Evolutionary conservation across 2,888 invertebrate species (phyloP), one percentile per base, ranked within the genome.

Genomic region (Monochamus alternatus): DNA sequence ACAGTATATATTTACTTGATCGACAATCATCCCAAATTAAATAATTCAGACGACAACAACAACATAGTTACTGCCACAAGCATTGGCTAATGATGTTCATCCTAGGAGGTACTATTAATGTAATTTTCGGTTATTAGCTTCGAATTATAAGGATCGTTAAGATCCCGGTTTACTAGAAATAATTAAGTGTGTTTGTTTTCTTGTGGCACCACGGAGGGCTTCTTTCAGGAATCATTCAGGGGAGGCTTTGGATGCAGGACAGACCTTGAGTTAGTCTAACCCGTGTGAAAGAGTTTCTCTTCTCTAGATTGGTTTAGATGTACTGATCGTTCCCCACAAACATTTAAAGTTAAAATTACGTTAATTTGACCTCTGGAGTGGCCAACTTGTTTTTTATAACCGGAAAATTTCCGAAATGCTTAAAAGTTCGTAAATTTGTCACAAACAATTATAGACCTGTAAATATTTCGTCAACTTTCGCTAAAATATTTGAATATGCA

Each of bases 91-190:
- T 75, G 78, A 78, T 76, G 74, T 67, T 73, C 72, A 30, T 51
- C 64, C 75, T 73, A 31, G 71, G 75, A 73, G 68, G 69, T 71
- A 51, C 51, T 51, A 60, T 55, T 73, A 68, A 75, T 77, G 72
- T 69, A 78, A 78, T 78, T 78, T 78, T 74, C 69, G 74, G 55
- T 71, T 72, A 71, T 76, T 76, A 78, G 75, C 70, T 75, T 59
- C 52, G 64, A 22, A 74, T 63, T 68, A 68, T 64, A 69, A 14
- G 70, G 38, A 68, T 76, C 66, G 68, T 74, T 73, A 68, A 69
- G 64, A 66, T 62, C 52, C 10, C 59, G 32, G 52, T 66, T 64
- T 64, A 47, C 64, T 47, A 64, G 9, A 64, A 64, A 64, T 47
- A 64, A 64, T 47, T 60, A 60, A 44, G 64, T 47, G 22, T 47